Evolutionary conservation across 2,888 invertebrate genomes (phyloP).

Genomic region (Morinoia aosen): DNA sequence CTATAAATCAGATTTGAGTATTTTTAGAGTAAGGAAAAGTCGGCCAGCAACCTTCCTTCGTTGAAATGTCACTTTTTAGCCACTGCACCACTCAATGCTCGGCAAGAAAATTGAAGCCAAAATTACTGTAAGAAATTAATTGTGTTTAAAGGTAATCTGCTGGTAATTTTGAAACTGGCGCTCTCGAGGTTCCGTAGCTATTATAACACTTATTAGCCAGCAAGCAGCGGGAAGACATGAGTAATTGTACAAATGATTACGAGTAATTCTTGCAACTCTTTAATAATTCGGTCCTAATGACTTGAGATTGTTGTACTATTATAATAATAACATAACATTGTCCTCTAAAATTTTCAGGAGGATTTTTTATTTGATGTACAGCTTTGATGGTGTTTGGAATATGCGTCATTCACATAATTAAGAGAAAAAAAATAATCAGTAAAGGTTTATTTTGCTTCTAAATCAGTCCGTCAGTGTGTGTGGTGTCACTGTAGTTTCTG

Average conservation of each 20-base stretch:
- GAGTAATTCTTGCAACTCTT: background rate
- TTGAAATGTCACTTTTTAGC: background rate
- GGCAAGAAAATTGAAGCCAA: background rate
- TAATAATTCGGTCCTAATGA: background rate
- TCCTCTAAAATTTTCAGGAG: background rate
- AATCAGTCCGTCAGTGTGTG: background rate
- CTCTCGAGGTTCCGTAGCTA: background rate
- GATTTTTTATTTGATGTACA: background rate
- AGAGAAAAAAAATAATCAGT: background rate
- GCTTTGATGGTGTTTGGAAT: background rate
- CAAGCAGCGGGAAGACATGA: background rate
- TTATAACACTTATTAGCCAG: background rate
- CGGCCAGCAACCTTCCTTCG: background rate
- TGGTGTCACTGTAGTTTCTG: background rate
- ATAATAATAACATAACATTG: background rate
- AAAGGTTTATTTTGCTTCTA: background rate
- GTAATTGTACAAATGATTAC: too few relatives aligned
- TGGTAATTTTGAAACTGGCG: background rate
- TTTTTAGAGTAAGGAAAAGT: background rate
- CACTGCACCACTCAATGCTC: background rate
- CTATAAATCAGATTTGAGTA: background rate
- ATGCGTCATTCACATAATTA: background rate
- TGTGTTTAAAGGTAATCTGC: background rate
- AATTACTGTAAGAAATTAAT: background rate
- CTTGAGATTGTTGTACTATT: background rate